Conservation (phyloP, 2,888 invertebrate species). For the Piscicola geometra region DNA sequence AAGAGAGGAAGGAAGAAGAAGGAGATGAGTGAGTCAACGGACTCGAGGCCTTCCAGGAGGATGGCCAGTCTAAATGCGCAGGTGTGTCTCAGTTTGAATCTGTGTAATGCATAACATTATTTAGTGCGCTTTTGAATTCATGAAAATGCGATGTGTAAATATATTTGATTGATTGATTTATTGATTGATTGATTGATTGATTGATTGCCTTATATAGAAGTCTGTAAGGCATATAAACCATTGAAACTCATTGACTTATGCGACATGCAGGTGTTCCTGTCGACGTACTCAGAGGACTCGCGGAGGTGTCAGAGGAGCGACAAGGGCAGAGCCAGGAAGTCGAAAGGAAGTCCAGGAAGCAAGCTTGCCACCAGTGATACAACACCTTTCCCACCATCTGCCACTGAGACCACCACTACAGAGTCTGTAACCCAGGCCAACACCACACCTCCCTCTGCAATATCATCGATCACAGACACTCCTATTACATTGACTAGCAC, state of each 20-base stretch:
- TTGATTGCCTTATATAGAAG: no score
- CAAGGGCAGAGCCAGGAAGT: neutral
- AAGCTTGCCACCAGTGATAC: neutral
- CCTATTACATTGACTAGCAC: no score
- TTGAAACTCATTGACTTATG: no score
- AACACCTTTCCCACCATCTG: neutral
- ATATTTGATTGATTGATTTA: neutral
- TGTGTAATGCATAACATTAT: neutral
- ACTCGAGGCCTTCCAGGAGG: slow-evolving; percentile 32
- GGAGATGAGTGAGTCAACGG: neutral
- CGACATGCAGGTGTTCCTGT: slow-evolving; percentile 20
- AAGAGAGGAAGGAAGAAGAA: slow-evolving; percentile 19
- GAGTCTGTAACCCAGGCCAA: neutral
- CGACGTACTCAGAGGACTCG: slow-evolving; percentile 7
- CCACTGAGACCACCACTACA: neutral
- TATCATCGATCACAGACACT: neutral
- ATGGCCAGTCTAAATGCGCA: slow-evolving; percentile 45
- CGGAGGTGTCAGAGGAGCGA: neutral
- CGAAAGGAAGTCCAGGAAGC: neutral
- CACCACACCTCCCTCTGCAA: neutral
- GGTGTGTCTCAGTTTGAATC: slow-evolving; percentile 32
- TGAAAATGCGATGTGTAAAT: neutral
- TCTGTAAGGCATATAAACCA: no score
- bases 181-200: neutral
- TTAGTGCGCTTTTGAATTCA: neutral